Conservation (phyloP, 2,113 vertebrate genomes). For the Vombatus ursinus region DNA sequence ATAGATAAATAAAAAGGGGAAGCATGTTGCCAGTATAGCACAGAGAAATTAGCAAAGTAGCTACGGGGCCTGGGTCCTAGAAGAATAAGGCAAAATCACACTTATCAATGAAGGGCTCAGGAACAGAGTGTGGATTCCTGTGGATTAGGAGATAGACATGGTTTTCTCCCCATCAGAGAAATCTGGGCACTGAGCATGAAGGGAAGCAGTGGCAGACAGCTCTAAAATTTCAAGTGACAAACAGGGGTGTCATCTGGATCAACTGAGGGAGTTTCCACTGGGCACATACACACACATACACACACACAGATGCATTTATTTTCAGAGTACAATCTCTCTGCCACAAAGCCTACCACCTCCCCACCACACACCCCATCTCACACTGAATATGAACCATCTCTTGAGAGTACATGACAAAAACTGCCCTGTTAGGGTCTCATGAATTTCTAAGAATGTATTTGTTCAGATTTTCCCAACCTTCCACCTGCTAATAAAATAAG, state of each 20-base stretch:
- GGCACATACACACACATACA: too few species aligned
- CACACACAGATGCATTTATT: not conserved
- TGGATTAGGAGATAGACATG: too few species aligned
- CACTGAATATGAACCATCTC: not conserved
- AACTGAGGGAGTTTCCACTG: not conserved
- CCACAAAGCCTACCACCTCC: not conserved
- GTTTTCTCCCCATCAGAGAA: not conserved
- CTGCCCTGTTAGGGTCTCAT: not conserved
- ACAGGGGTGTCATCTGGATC: not conserved
- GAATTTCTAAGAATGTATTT: not conserved
- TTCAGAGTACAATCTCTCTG: not conserved
- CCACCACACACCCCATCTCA: not conserved
- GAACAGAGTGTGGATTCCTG: too few species aligned
- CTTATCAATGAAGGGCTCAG: too few species aligned
- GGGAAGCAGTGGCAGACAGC: not conserved
- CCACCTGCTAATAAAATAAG: not conserved
- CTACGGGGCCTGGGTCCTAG: not conserved
- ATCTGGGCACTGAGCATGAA: not conserved
- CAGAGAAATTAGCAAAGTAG: not conserved
- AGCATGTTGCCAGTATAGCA: not conserved
- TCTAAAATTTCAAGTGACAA: not conserved
- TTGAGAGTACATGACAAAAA: not conserved
- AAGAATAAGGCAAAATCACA: not conserved
- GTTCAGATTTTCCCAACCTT: not conserved
- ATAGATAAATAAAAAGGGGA: too few species aligned